Evolutionary conservation across 2,113 vertebrate species (phyloP).

Genomic region (Megaceryle torquata): DNA sequence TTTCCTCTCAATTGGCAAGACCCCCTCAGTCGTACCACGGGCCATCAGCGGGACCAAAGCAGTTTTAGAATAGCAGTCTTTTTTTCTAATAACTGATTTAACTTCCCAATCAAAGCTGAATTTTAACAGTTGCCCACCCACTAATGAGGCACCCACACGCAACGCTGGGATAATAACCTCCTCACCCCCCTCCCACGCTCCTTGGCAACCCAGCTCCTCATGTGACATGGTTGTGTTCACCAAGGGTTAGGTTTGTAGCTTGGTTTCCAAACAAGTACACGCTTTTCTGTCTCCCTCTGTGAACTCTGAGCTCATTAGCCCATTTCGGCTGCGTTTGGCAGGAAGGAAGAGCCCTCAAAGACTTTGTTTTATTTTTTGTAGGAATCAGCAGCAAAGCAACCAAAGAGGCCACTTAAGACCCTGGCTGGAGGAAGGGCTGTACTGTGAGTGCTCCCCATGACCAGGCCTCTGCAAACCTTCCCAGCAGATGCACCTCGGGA

Average conservation of each 20-base stretch:
- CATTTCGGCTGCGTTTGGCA: not conserved
- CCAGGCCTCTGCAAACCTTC: not conserved
- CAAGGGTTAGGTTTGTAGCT: not conserved
- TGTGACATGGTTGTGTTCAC: not conserved
- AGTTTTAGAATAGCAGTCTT: not conserved
- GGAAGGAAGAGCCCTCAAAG: not conserved
- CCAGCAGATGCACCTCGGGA: not conserved
- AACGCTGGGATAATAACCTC: not conserved
- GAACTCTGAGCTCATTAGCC: not conserved
- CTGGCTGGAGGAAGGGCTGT: not conserved
- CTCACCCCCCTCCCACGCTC: not conserved
- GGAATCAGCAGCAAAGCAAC: not conserved
- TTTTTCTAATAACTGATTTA: not conserved
- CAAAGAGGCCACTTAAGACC: not conserved
- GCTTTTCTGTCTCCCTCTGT: not conserved
- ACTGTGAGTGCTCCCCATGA: not conserved
- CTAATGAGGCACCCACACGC: not conserved
- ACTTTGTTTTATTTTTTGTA: not conserved
- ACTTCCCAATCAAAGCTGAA: not conserved
- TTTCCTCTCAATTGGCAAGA: not conserved
- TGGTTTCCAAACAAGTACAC: not conserved
- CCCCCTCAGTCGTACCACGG: not conserved
- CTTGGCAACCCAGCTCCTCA: not conserved
- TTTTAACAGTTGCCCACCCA: conserved; percentile 1
- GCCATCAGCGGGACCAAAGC: not conserved